phyloP scores from a whole-genome alignment of 2,113 vertebrate species.

The Esox niger region DNA sequence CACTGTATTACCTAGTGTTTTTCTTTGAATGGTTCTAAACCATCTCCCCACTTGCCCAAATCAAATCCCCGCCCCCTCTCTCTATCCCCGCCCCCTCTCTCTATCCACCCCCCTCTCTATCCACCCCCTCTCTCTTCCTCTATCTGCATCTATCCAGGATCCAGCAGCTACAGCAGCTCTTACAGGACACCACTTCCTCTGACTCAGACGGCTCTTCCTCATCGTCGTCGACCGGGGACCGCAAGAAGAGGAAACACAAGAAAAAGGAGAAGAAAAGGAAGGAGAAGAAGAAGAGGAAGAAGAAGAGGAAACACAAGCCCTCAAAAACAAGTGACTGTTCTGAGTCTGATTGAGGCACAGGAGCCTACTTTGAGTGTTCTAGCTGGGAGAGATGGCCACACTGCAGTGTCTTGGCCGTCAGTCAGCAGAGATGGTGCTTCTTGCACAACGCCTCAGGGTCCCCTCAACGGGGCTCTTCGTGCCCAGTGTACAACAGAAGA shows the following conservation, averaged over 20 bases:
- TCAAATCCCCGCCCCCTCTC: too few relatives aligned
- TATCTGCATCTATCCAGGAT: constrained; percentile 83
- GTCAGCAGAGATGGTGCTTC: constrained; percentile 11
- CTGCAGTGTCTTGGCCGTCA: background rate
- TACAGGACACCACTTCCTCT: constrained; percentile 88
- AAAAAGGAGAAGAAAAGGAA: constrained; percentile 58
- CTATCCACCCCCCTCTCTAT: constrained; percentile 3
- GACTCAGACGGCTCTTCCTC: constrained; percentile 70
- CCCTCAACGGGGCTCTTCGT: background rate
- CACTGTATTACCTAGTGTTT: too few relatives aligned
- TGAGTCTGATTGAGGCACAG: constrained; percentile 70
- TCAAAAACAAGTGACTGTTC: constrained; percentile 74
- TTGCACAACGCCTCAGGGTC: constrained; percentile 5
- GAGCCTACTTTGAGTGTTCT: background rate
- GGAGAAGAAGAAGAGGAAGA: constrained; percentile 77
- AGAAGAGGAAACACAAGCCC: constrained; percentile 76
- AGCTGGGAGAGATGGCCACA: background rate
- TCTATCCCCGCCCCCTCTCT: background rate
- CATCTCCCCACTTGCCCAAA: background rate
- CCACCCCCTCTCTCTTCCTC: constrained; percentile 25
- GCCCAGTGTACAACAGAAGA: constrained; percentile 10
- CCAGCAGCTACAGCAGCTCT: constrained; percentile 87
- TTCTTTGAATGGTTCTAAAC: background rate
- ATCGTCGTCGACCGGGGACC: constrained; percentile 67
- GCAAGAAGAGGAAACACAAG: constrained; percentile 65